A percentile compares a stretch with the other conserved stretches of the same genome.
Evolutionary conservation across 2,113 vertebrate genomes (phyloP).

Genomic region (Syrmaticus mikado): DNA sequence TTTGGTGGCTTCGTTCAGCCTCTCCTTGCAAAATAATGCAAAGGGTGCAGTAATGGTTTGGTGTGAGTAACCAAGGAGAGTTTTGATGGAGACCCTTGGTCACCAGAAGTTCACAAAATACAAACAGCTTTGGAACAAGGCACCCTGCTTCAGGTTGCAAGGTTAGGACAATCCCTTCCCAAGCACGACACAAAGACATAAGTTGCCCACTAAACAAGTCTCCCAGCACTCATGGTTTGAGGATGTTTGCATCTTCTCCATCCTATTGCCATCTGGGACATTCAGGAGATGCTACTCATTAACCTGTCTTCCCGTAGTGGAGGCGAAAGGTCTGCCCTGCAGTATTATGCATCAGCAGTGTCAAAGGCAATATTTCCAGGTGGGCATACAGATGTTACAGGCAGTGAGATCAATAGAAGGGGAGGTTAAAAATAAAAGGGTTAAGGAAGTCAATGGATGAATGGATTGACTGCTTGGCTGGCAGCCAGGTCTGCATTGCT

Average conservation of each 20-base stretch:
- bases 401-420: neutral
- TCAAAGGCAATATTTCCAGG: neutral
- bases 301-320: neutral
- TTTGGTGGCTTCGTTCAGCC: neutral
- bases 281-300: accelerated
- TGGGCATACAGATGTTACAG: neutral
- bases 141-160: neutral
- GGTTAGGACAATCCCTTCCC: neutral
- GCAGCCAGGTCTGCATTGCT: conserved; percentile 17
- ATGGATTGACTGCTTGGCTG: neutral
- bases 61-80: neutral
- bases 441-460: neutral
- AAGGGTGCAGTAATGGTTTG: accelerated
- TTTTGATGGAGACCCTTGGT: neutral
- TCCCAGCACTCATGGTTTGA: neutral
- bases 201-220: neutral
- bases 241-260: neutral
- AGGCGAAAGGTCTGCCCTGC: neutral
- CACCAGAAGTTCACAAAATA: accelerated
- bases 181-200: accelerated
- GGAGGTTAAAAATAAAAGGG: neutral
- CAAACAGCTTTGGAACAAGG: neutral
- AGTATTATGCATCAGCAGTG: neutral
- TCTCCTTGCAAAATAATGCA: neutral
- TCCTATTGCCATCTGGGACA: neutral